Evolutionary conservation across 2,113 vertebrate species (phyloP), one percentile per base, ranked within the genome.

Genomic region (Smithornis capensis): DNA sequence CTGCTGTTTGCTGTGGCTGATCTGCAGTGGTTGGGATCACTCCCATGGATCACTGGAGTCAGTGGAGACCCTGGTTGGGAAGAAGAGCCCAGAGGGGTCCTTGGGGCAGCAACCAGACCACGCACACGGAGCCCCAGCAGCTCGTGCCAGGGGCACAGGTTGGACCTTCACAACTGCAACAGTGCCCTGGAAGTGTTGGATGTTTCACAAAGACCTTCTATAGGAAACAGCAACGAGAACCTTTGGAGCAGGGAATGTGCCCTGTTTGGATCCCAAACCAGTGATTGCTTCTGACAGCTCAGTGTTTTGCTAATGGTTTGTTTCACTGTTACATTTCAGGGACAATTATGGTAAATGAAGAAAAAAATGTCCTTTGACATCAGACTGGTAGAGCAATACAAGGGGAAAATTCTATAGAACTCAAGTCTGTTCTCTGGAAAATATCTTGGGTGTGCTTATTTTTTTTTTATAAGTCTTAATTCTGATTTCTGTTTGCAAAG

Each of bases 321-420:
- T 91, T 96, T 83, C 94, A 81, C 85, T 83, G 93, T 29, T 95
- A 44, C 47, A 49, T 81, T 94, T 93, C 93, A 96, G 44, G 86
- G 59, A 80, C 88, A 83, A 95, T 92, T 95, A 97, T 0, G 18
- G 33, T 24, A 96, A 86, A 96, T 27, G 60, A 93, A 93, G 82
- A 71, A 83, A 93, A 91, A 92, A 95, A 94, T 27, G 6, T 49
- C 52, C 67, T 60, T 75, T 94, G 90, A 94, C 90, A 95, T 86
- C 64, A 59, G 71, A 56, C 55, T 49, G 59, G 24, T 74, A 44
- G 70, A 90, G 88, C 35, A 92, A 92, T n/a, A 50, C 71, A 67
- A 67, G 29, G 55, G 50, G 33, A 92, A 74, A 91, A 64, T 10
- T 33, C 82, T 67, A 13, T 1, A 59, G 29, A 75, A 67, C 31